phyloP scores from a whole-genome alignment of 2,113 vertebrate genomes.

The Cavia porcellus region DNA sequence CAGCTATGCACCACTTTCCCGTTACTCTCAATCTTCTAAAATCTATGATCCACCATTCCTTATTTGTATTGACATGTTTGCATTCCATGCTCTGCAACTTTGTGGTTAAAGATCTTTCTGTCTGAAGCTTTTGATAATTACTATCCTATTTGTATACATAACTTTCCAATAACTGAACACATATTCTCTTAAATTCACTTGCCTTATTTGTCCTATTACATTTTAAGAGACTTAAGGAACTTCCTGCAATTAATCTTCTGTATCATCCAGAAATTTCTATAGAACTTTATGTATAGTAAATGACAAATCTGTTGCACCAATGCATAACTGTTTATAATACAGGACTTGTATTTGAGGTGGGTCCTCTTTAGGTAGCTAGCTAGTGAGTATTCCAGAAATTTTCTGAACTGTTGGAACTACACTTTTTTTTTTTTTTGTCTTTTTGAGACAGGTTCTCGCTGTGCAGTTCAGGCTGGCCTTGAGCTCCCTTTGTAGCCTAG shows the following conservation, averaged over 20 bases:
- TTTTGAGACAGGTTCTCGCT: too few relatives aligned
- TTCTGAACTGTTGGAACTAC: constrained; percentile 42
- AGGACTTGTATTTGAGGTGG: neutral
- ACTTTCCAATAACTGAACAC: constrained; percentile 20
- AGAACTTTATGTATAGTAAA: constrained; percentile 29
- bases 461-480: too few relatives aligned
- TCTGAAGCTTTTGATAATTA: constrained; percentile 48
- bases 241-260: constrained; percentile 52
- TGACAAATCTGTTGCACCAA: constrained; percentile 25
- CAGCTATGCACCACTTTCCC: neutral
- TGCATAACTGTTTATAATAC: constrained; percentile 39
- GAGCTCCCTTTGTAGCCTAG: too few relatives aligned
- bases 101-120: constrained; percentile 22
- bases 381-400: neutral
- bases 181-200: constrained; percentile 46
- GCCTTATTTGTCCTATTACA: neutral
- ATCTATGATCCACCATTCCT: neutral
- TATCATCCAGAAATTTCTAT: constrained; percentile 43
- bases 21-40: neutral
- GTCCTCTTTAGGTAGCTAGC: neutral
- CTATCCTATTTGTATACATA: neutral
- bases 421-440: neutral
- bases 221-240: constrained; percentile 42
- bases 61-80: neutral
- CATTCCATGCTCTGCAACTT: neutral